Evolutionary conservation across 2,888 invertebrate species (phyloP).

Genomic region (Philopedon plagiatum): DNA sequence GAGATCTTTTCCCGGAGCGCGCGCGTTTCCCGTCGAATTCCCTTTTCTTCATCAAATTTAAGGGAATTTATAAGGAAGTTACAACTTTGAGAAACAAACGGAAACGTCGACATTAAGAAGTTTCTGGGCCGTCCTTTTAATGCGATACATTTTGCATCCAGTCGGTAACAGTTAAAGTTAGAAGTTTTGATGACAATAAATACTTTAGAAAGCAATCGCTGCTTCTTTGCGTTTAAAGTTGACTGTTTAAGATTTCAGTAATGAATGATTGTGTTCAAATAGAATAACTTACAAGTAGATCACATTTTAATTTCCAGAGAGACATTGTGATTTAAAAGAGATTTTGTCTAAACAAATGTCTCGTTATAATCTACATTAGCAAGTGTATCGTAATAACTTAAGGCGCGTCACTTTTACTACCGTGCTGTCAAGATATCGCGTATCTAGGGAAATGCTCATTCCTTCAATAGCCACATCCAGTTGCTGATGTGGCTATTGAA

Average conservation of each 20-base stretch:
- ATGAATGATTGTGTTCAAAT: too few species aligned
- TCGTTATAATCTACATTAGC: too few species aligned
- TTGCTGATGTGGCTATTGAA: too few species aligned
- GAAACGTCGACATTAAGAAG: slow-evolving; percentile 31
- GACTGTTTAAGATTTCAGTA: slow-evolving; percentile 12
- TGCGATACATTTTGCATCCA: slow-evolving; percentile 35
- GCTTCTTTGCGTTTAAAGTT: background rate
- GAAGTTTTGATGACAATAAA: slow-evolving; percentile 38
- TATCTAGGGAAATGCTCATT: too few species aligned
- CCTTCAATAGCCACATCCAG: too few species aligned
- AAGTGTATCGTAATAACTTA: too few species aligned
- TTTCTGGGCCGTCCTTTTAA: background rate
- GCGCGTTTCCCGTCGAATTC: slow-evolving; percentile 24
- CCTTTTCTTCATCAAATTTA: slow-evolving; percentile 32
- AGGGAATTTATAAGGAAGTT: slow-evolving; percentile 33
- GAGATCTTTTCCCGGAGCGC: background rate
- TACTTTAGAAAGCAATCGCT: slow-evolving; percentile 21
- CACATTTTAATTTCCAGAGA: too few species aligned
- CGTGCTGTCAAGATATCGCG: too few species aligned
- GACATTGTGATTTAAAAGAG: too few species aligned
- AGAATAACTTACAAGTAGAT: too few species aligned
- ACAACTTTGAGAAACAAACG: slow-evolving; percentile 38
- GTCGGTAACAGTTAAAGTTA: slow-evolving; percentile 22
- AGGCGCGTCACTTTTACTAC: too few species aligned
- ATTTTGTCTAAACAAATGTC: too few species aligned